These are phyloP conservation scores for Threskiornis aethiopicus DNA, from an alignment of 2,797 vertebrate genomes.

Conservation along the genomic window DNA sequence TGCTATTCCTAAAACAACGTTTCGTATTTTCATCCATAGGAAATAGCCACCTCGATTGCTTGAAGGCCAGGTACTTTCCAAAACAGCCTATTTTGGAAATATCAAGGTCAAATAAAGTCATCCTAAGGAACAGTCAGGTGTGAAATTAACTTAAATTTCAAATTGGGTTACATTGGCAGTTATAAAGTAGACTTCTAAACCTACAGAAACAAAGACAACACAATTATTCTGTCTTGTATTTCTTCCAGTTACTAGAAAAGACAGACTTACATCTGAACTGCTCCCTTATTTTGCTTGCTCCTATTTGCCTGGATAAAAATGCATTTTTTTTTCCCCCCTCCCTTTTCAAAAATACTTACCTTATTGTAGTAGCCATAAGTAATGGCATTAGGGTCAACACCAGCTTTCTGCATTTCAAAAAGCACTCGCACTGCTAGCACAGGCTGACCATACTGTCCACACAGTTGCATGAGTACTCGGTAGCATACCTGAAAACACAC, in stretches of 20 bases:
- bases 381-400: constrained; percentile 96
- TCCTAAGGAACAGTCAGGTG: not conserved
- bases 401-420: constrained; percentile 98
- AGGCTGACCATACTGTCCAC: constrained; percentile 95
- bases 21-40: constrained; percentile 96
- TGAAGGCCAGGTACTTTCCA: constrained; percentile 98
- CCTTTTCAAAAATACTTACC: constrained; percentile 65
- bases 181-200: not conserved
- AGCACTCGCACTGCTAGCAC: constrained; percentile 94
- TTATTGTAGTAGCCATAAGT: constrained; percentile 99
- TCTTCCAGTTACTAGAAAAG: not conserved
- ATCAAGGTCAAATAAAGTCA: constrained; percentile 2
- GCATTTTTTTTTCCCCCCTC: rapidly evolving
- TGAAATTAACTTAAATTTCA: not conserved
- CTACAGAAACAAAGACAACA: not conserved
- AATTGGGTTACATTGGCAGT: not conserved
- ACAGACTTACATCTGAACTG: not conserved
- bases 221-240: not conserved
- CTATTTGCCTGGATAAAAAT: not conserved
- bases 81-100: constrained; percentile 84
- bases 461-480: constrained; percentile 95
- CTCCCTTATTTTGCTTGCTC: not conserved
- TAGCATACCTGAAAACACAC: constrained; percentile 89
- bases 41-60: constrained; percentile 95
- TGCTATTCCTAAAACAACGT: constrained; percentile 89